Percentiles rank a stretch among this genome's conserved stretches.
These are phyloP conservation scores for Phodopus roborovskii DNA, from an alignment of 2,113 vertebrate species.

Conservation along the genomic window DNA sequence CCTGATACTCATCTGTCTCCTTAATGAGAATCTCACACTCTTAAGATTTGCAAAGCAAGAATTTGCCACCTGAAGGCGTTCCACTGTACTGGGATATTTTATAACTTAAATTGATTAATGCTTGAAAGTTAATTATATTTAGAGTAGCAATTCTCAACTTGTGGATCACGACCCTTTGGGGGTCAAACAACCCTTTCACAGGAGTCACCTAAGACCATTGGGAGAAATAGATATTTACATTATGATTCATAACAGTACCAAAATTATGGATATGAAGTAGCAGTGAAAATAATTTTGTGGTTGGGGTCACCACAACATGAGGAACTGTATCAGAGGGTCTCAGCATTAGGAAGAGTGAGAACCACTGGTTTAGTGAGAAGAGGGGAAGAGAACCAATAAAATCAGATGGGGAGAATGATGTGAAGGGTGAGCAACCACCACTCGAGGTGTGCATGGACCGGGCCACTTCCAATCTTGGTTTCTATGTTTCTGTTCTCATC, in stretches of 20 bases:
- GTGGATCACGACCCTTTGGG: background rate
- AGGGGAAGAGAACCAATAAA: background rate
- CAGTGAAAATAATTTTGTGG: background rate
- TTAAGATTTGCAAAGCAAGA: background rate
- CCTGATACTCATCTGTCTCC: background rate
- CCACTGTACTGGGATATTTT: slow-evolving; percentile 5
- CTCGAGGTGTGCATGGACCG: background rate
- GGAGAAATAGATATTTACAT: background rate
- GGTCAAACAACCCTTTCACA: background rate
- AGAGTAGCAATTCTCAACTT: background rate
- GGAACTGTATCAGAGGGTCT: background rate
- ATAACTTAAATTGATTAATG: slow-evolving; percentile 29
- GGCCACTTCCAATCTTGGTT: background rate
- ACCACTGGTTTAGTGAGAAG: background rate
- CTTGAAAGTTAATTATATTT: slow-evolving; percentile 18
- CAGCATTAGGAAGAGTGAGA: background rate
- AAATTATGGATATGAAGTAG: background rate
- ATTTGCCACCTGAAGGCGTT: background rate
- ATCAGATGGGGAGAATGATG: background rate
- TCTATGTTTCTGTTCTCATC: background rate
- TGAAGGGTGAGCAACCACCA: background rate
- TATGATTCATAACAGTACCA: background rate
- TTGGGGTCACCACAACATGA: background rate
- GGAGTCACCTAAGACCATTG: background rate
- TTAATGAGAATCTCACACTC: background rate